Conservation (phyloP, 2,888 invertebrate species). For the Adela reaumurella region DNA sequence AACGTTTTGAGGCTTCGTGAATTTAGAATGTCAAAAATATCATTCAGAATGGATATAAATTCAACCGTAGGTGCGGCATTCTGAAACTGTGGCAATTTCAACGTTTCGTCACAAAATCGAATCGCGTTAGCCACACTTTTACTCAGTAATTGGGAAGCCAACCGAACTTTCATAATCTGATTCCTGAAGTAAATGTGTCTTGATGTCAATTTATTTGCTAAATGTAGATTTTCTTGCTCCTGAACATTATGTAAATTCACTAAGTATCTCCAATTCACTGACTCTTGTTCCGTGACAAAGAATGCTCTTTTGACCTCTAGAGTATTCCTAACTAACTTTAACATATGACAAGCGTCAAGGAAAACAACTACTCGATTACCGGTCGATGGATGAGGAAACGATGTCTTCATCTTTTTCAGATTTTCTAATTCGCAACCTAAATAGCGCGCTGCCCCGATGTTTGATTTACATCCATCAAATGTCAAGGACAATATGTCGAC, state of each 20-base stretch:
- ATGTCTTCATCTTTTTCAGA: background rate
- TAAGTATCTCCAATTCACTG: background rate
- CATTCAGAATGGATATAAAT: background rate
- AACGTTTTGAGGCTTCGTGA: background rate
- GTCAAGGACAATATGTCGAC: background rate
- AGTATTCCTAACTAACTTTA: conserved; percentile 3
- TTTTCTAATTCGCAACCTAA: background rate
- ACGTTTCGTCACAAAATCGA: background rate
- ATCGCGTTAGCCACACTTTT: background rate
- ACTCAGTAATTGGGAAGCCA: background rate
- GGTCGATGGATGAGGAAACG: background rate
- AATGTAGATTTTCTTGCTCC: background rate
- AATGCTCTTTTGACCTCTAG: background rate
- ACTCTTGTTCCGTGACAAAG: background rate
- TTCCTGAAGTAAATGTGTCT: background rate
- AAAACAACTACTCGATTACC: conserved; percentile 1
- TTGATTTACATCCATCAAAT: background rate
- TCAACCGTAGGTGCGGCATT: background rate
- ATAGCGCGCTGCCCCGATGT: background rate
- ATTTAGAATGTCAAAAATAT: background rate
- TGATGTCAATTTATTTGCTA: background rate
- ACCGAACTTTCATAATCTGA: background rate
- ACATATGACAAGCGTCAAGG: conserved; percentile 7
- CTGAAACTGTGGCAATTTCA: background rate
- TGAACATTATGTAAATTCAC: conserved; percentile 1